Percentiles rank a stretch among this genome's conserved stretches.
Evolutionary conservation across 2,113 vertebrate genomes (phyloP).

Genomic region (Apaloderma vittatum): DNA sequence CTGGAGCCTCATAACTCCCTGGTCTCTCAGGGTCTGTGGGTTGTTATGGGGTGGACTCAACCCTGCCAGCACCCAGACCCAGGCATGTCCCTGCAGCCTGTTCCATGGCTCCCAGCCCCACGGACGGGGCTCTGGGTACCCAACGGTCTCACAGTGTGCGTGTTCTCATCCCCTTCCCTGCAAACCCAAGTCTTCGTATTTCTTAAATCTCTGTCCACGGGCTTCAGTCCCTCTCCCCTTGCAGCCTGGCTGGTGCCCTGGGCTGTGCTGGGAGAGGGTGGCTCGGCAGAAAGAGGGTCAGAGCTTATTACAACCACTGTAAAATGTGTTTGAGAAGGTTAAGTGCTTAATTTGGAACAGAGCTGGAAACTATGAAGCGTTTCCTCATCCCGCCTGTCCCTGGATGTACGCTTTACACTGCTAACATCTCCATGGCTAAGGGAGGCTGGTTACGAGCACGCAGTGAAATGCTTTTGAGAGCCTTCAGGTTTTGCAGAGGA

Average conservation of each 20-base stretch:
- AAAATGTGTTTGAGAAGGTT: constrained; percentile 44
- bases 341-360: constrained; percentile 27
- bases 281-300: background rate
- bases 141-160: fast-evolving
- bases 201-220: fast-evolving
- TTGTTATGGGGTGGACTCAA: background rate
- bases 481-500: background rate
- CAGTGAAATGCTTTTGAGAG: background rate
- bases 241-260: background rate
- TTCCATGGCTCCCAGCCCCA: background rate
- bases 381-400: constrained; percentile 28
- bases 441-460: background rate
- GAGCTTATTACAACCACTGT: background rate
- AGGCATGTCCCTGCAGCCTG: background rate
- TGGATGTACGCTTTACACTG: background rate
- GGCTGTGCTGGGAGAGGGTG: background rate
- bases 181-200: fast-evolving
- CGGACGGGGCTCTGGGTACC: fast-evolving
- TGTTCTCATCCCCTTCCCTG: background rate
- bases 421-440: background rate
- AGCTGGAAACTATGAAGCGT: constrained; percentile 60
- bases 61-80: background rate
- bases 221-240: background rate
- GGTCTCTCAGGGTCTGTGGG: background rate
- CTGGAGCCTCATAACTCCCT: background rate